A percentile compares a stretch with the other conserved stretches of the same genome.
Evolutionary conservation across 2,888 invertebrate species (phyloP).

Genomic region (Zaprionus obscuricornis): DNA sequence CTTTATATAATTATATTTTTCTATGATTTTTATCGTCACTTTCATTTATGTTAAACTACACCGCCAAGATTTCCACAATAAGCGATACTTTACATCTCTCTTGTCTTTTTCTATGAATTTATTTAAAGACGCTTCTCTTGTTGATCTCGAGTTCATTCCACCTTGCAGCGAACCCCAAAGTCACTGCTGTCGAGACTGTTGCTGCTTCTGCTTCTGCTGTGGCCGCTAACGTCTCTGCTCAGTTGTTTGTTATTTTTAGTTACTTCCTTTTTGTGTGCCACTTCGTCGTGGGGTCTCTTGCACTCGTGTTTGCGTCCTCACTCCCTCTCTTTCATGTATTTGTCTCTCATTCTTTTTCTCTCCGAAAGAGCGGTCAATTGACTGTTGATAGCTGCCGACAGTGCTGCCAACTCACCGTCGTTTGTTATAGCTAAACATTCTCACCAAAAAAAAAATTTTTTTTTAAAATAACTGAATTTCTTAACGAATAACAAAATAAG

Average conservation of each 20-base stretch:
- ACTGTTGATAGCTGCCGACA: neutral
- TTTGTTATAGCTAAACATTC: no score
- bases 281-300: constrained; percentile 47
- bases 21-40: constrained; percentile 1
- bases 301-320: constrained; percentile 10
- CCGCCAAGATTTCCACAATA: constrained; percentile 21
- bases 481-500: no score
- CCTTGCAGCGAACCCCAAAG: constrained; percentile 65
- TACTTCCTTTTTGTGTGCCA: constrained; percentile 71
- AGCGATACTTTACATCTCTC: constrained; percentile 42
- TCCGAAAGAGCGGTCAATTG: constrained; percentile 2
- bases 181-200: constrained; percentile 39
- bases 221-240: constrained; percentile 15
- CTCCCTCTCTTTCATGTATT: constrained; percentile 16
- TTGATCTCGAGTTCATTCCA: constrained; percentile 72
- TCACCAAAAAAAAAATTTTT: no score
- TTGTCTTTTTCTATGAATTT: constrained; percentile 42
- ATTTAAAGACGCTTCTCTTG: constrained; percentile 41
- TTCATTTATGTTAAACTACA: constrained; percentile 29
- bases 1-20: neutral
- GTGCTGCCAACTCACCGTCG: no score
- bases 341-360: constrained; percentile 18
- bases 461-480: no score
- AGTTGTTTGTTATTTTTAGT: constrained; percentile 73
- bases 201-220: constrained; percentile 8